These are phyloP conservation scores for Hedya salicella DNA, from an alignment of 2,888 invertebrate genomes.

Conservation along the genomic window DNA sequence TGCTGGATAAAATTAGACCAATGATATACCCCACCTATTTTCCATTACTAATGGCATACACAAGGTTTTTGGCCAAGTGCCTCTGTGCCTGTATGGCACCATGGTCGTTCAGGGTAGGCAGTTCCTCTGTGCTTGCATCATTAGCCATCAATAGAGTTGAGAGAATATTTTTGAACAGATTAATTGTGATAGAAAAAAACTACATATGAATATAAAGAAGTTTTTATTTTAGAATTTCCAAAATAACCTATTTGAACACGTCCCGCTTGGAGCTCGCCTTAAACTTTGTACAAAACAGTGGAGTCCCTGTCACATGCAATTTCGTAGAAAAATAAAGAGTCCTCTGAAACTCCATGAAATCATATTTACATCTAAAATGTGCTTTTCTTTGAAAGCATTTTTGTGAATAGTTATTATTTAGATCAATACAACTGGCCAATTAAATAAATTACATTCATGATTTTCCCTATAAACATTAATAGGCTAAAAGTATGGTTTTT, in stretches of 20 bases:
- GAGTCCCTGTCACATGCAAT: constrained; percentile 62
- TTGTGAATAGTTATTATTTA: constrained; percentile 17
- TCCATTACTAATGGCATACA: too few species aligned
- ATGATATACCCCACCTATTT: too few species aligned
- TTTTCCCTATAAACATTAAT: too few species aligned
- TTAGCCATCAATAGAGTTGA: too few species aligned
- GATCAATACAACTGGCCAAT: not conserved
- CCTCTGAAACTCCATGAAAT: constrained; percentile 57
- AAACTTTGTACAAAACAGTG: constrained; percentile 64
- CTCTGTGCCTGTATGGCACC: too few species aligned
- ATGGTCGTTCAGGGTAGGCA: too few species aligned
- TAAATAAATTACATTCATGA: too few species aligned
- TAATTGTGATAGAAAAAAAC: constrained; percentile 45
- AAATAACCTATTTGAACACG: constrained; percentile 59
- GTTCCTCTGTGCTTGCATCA: too few species aligned
- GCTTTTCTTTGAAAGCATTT: constrained; percentile 45
- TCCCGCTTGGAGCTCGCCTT: constrained; percentile 51
- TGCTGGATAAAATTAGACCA: too few species aligned
- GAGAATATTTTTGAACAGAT: too few species aligned
- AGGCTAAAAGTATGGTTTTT: too few species aligned
- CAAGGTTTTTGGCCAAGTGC: too few species aligned
- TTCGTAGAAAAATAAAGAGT: constrained; percentile 76
- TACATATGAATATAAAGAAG: constrained; percentile 55
- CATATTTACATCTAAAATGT: constrained; percentile 68
- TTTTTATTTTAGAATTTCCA: constrained; percentile 74